Evolutionary conservation across 2,888 invertebrate species (phyloP), one percentile per base, ranked within the genome.

Genomic region (Catocala sponsa): DNA sequence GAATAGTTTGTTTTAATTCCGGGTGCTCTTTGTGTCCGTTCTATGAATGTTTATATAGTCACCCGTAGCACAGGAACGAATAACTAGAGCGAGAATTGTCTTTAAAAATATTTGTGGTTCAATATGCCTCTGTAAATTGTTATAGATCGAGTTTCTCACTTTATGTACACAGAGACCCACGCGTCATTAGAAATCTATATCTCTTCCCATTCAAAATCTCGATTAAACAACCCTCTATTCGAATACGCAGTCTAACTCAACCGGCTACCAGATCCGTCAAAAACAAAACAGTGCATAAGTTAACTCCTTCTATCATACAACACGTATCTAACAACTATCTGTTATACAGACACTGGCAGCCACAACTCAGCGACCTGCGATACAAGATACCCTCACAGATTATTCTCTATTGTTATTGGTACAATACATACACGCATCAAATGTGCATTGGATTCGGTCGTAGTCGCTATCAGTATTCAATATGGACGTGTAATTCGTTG

Each of bases 341-440:
- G 15, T 54, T 7, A 25, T 15, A 9, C 13, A 12, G 6, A 38
- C 5, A 44, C 50, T 47, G 12, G 51, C 58, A 46, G 46, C 64
- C 57, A 72, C 75, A 72, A 78, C 70, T 76, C 76, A 76, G 61
- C 68, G 65, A 78, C 60, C 71, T 55, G 49, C 55, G 65, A 70
- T 70, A 59, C 65, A 61, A 76, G 76, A 76, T 72, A 63, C 71
- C 57, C 68, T 52, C 55, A 41, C 51, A 70, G 74, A 78, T 76
- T 78, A 78, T 65, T 48, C 63, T 46, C 68, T 43, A 73, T 78
- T 76, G 79, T 72, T 65, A 54, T 52, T 50, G 38, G 58, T 53
- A 78, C 76, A 76, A 75, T 72, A 61, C 65, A 75, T 72, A 61
- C 65, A 70, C 44, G 57, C 74, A 67, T 67, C 74, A 70, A 64